Evolutionary conservation across 2,888 invertebrate species (phyloP).

Genomic region (Plebejus melissa): DNA sequence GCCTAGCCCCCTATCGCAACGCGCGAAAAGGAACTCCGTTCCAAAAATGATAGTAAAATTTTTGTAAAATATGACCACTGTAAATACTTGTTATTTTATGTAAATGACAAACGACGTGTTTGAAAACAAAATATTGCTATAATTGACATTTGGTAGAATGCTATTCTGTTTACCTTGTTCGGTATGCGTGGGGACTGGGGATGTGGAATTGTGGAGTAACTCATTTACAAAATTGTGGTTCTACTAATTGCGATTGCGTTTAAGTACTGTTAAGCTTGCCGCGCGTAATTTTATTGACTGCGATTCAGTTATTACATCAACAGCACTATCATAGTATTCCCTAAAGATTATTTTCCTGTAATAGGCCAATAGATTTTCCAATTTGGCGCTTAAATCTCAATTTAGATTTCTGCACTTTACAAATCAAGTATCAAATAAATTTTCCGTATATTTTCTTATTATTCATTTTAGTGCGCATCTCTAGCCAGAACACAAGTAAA

Average conservation of each 20-base stretch:
- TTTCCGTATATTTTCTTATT: no score
- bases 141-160: not conserved
- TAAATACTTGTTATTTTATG: no score
- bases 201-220: not conserved
- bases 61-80: no score
- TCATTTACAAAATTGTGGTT: conserved; percentile 24
- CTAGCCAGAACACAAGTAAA: no score
- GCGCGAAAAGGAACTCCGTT: no score
- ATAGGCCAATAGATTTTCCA: not conserved
- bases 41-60: no score
- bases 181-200: not conserved
- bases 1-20: no score
- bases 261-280: not conserved
- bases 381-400: not conserved
- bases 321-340: not conserved
- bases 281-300: conserved; percentile 6
- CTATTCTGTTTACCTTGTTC: not conserved
- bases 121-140: not conserved
- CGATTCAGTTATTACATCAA: not conserved
- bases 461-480: no score
- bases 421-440: not conserved
- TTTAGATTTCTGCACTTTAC: not conserved
- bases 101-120: no score
- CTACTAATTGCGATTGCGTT: conserved; percentile 10
- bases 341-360: not conserved